phyloP scores from a whole-genome alignment of 2,888 invertebrate genomes.

The Lepidochrysops patricia region DNA sequence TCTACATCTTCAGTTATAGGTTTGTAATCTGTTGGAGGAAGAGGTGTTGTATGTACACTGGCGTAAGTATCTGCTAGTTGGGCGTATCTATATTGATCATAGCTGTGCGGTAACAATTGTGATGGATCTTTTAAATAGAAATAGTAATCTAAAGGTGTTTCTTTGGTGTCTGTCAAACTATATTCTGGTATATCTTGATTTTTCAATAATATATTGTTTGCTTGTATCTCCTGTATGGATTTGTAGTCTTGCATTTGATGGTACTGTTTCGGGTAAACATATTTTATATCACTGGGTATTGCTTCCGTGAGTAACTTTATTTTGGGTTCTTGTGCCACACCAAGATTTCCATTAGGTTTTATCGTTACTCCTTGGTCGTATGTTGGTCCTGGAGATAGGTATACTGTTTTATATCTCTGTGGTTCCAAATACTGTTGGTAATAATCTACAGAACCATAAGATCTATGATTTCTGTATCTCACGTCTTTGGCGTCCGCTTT shows the following conservation, averaged over 20 bases:
- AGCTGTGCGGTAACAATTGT: slow-evolving; percentile 29
- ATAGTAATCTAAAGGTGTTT: slow-evolving; percentile 51
- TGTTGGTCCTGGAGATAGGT: slow-evolving; percentile 40
- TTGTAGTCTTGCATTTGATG: slow-evolving; percentile 46
- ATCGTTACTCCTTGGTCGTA: slow-evolving; percentile 58
- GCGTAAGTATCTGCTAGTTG: slow-evolving; percentile 38
- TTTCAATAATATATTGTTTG: slow-evolving; percentile 57
- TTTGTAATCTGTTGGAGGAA: slow-evolving; percentile 43
- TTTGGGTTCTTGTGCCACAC: slow-evolving; percentile 31
- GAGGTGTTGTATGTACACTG: slow-evolving; percentile 33
- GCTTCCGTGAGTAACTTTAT: slow-evolving; percentile 41
- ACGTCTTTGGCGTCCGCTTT: slow-evolving; percentile 41
- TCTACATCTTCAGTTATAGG: slow-evolving; percentile 62
- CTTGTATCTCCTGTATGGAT: slow-evolving; percentile 51
- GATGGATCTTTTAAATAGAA: slow-evolving; percentile 49
- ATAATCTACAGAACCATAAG: slow-evolving; percentile 45
- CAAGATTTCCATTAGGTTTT: slow-evolving; percentile 53
- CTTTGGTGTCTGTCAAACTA: slow-evolving; percentile 23
- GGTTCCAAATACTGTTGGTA: slow-evolving; percentile 41
- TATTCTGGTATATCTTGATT: slow-evolving; percentile 27
- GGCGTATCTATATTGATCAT: slow-evolving; percentile 34
- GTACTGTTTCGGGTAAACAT: slow-evolving; percentile 49
- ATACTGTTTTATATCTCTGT: slow-evolving; percentile 39
- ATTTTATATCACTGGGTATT: slow-evolving; percentile 41
- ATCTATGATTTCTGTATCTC: slow-evolving; percentile 57